These are phyloP conservation scores for Melanocharis versteri DNA, from an alignment of 2,113 vertebrate species.

Conservation along the genomic window DNA sequence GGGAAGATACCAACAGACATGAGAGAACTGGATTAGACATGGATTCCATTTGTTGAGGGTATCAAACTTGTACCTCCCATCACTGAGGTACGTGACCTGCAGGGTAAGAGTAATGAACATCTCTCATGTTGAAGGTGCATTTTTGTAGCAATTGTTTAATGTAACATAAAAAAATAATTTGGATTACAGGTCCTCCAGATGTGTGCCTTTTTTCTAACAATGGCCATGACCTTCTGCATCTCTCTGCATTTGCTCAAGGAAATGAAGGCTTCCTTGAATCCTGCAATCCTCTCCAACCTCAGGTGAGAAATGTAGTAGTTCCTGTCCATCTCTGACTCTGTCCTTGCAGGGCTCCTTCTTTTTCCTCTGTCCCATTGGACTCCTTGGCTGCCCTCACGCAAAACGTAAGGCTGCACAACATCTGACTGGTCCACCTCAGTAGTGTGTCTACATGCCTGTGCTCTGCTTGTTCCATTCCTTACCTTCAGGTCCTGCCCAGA, in stretches of 20 bases:
- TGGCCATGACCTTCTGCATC: background rate
- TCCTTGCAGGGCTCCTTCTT: background rate
- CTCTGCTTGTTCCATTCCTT: background rate
- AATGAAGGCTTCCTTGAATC: background rate
- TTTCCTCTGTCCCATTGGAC: background rate
- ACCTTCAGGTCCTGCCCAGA: background rate
- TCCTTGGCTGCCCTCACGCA: background rate
- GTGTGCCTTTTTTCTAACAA: background rate
- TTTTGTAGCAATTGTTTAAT: background rate
- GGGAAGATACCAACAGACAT: background rate
- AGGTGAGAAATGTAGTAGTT: background rate
- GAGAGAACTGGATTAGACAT: background rate
- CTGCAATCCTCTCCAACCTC: background rate
- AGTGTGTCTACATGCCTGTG: background rate
- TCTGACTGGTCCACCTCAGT: background rate
- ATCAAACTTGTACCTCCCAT: background rate
- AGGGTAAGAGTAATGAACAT: background rate
- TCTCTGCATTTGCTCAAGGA: background rate
- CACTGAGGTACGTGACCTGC: background rate
- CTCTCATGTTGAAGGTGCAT: background rate
- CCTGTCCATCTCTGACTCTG: background rate
- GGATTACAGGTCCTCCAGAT: background rate
- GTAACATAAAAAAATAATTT: background rate
- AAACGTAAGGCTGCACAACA: background rate
- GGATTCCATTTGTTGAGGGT: background rate